phyloP scores from a whole-genome alignment of 2,113 vertebrate species.

The Odocoileus virginianus region DNA sequence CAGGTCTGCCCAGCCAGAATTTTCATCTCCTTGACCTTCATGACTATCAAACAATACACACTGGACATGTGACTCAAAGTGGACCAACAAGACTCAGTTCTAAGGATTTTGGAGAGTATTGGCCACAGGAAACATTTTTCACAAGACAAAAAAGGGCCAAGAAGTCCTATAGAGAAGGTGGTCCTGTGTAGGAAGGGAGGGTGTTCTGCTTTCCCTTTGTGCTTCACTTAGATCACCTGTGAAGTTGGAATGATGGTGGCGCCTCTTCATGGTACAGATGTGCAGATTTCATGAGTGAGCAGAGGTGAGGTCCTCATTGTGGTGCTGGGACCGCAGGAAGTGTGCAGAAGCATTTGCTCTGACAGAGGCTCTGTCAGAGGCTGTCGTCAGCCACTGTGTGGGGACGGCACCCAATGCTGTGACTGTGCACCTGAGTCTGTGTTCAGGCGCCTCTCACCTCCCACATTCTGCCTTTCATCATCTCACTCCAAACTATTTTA shows the following conservation, averaged over 20 bases:
- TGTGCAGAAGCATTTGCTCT: neutral
- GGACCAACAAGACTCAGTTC: neutral
- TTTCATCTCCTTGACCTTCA: neutral
- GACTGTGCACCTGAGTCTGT: neutral
- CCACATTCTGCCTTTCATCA: neutral
- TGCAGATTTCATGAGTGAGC: neutral
- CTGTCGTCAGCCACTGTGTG: neutral
- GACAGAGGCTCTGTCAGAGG: neutral
- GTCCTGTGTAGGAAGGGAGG: neutral
- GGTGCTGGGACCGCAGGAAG: neutral
- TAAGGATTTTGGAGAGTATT: neutral
- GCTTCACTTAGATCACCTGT: neutral
- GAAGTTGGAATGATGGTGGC: neutral
- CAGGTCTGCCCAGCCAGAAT: neutral
- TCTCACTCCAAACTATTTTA: neutral
- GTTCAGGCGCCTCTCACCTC: neutral
- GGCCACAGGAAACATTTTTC: neutral
- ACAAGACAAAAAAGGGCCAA: neutral
- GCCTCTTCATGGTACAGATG: rapidly evolving
- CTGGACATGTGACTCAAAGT: neutral
- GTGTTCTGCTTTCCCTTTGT: neutral
- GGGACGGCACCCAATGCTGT: rapidly evolving
- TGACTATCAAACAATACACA: neutral
- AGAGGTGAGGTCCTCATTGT: neutral
- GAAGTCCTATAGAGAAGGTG: neutral